Evolutionary conservation across 2,888 invertebrate genomes (phyloP).

Genomic region (Uloborus plumipes): DNA sequence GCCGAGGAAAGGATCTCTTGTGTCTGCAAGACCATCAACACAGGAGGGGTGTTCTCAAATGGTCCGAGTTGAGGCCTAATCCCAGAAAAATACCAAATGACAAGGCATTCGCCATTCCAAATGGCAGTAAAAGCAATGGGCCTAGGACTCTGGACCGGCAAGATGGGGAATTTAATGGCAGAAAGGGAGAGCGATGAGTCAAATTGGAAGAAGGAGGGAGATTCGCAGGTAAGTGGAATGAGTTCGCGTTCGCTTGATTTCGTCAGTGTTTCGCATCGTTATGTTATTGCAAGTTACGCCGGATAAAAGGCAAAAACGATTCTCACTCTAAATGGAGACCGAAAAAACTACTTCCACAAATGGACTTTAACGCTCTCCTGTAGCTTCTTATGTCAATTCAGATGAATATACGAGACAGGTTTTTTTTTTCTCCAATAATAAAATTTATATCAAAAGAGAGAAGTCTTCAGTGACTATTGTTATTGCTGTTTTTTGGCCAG

Average conservation of each 20-base stretch:
- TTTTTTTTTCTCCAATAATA: too few species aligned
- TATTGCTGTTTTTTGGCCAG: slow-evolving; percentile 14
- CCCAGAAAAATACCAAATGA: slow-evolving; percentile 63
- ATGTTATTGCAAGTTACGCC: slow-evolving; percentile 29
- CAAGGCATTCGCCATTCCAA: slow-evolving; percentile 52
- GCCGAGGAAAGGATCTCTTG: slow-evolving; percentile 26
- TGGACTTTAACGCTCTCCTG: too few species aligned
- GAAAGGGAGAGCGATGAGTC: slow-evolving; percentile 17
- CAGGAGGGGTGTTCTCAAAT: slow-evolving; percentile 54
- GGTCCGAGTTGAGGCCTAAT: slow-evolving; percentile 48
- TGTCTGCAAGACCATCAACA: slow-evolving; percentile 63
- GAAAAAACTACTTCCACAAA: too few species aligned
- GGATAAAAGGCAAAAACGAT: slow-evolving; percentile 5
- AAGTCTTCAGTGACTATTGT: not conserved
- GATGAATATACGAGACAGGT: too few species aligned
- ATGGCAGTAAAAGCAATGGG: slow-evolving; percentile 58
- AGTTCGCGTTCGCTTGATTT: slow-evolving; percentile 60
- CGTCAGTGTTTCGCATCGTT: slow-evolving; percentile 50
- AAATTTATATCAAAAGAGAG: too few species aligned
- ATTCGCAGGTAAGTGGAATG: slow-evolving; percentile 32
- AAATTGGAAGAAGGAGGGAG: slow-evolving; percentile 35
- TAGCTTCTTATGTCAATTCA: too few species aligned
- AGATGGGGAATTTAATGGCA: slow-evolving; percentile 61
- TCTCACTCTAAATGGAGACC: not conserved
- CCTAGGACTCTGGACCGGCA: slow-evolving; percentile 56